These are phyloP conservation scores for Microtus montanus DNA, from an alignment of 2,113 vertebrate genomes.

Conservation along the genomic window DNA sequence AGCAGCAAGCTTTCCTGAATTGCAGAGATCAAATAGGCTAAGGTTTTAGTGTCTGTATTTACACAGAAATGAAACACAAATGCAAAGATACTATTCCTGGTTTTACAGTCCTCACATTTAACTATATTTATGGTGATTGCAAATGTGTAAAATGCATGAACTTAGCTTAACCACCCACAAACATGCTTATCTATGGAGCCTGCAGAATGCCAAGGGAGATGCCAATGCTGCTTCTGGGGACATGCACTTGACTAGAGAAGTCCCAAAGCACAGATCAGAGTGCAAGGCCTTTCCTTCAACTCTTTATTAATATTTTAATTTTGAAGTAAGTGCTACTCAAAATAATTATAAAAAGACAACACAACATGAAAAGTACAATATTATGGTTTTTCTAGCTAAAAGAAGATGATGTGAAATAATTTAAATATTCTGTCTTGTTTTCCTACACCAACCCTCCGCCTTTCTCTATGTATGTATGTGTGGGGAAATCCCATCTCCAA, in stretches of 20 bases:
- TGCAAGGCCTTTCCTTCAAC: neutral
- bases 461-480: too few relatives aligned
- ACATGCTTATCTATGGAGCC: neutral
- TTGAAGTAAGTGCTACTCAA: neutral
- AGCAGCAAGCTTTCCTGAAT: neutral
- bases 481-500: neutral
- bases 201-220: neutral
- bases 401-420: neutral
- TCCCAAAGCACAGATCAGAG: neutral
- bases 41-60: conserved; percentile 23
- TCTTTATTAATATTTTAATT: neutral
- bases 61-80: conserved; percentile 49
- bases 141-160: neutral
- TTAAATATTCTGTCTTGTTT: conserved; percentile 9
- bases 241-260: neutral
- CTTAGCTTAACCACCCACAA: neutral
- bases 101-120: neutral
- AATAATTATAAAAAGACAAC: conserved; percentile 5
- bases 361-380: neutral
- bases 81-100: neutral
- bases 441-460: too few relatives aligned
- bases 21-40: neutral
- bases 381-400: too few relatives aligned
- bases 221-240: neutral
- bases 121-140: conserved; percentile 28